Base-by-base conservation (phyloP, 2,888 invertebrate species). In the Agelastica alni region DNA sequence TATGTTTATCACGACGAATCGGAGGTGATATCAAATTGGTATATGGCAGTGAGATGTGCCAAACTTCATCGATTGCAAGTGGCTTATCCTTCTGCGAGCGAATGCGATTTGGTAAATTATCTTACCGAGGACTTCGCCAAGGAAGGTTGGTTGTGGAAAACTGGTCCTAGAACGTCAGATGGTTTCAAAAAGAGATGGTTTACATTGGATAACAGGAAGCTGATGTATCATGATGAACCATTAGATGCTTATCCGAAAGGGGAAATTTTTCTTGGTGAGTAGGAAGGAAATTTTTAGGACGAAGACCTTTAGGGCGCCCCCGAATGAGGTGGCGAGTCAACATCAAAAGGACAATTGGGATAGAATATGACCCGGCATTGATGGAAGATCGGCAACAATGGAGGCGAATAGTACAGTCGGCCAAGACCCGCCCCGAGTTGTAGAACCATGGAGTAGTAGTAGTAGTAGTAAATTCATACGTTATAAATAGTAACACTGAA, bases 141-240 rank as follows among this genome's bases (percentile, higher is more conserved):
- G 69, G 93, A 94, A 78, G 94, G 94, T 2, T 93, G 88, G 85
- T 78, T 95, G 30, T 88, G 87, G 84, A 95, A 95, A 79, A 93
- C 93, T 1, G 94, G 94, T 0, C 94, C 94, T 0, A 79, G 87
- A 53, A 81, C 84, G 2, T 86, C 85, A 3, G 93, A 94, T 70
- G 88, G 89, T 0, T 93, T 91, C 71, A 86, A 90, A 62, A 86
- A 89, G 63, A 79, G 94, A 41, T 95, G 94, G 94, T 93, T 93
- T 74, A 92, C 92, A 0, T 75, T 95, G 34, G 93, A 93, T 66
- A 88, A 89, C 67, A 83, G 94, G 60, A 93, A 93, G 74, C 79
- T 95, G n/a, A 93, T 93, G 92, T 95, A 95, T 70, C 91, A 93
- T 68, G 90, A 92, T 70, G 91, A 92, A 69, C 88, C 89, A 1